These are phyloP conservation scores for Pristionchus entomophagus DNA, from an alignment of 2,888 invertebrate genomes.

Conservation along the genomic window DNA sequence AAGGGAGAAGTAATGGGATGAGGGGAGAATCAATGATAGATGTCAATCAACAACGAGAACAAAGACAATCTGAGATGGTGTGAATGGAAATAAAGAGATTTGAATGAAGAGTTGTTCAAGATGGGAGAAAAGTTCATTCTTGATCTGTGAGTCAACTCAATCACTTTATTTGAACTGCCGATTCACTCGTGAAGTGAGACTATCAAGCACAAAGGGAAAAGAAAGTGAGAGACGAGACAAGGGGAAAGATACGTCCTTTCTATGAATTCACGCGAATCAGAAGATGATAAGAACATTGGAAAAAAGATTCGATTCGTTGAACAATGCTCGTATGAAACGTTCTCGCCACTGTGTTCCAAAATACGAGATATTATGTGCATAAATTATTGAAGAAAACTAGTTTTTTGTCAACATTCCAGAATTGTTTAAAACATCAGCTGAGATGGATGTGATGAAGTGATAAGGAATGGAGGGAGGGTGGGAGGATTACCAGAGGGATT, in stretches of 20 bases:
- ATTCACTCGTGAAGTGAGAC: constrained; percentile 1
- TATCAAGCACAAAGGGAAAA: background rate
- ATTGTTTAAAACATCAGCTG: background rate
- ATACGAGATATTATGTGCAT: too few species aligned
- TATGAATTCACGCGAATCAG: background rate
- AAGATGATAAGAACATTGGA: too few species aligned
- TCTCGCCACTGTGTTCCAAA: background rate
- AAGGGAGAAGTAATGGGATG: background rate
- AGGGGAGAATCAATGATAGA: background rate
- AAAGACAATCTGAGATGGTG: background rate
- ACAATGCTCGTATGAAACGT: background rate
- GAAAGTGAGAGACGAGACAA: background rate
- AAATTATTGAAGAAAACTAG: too few species aligned
- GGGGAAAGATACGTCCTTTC: background rate
- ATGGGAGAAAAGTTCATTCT: background rate
- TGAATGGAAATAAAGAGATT: background rate
- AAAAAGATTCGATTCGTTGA: too few species aligned
- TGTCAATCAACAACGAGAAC: background rate
- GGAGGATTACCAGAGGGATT: background rate
- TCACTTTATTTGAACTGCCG: constrained; percentile 23
- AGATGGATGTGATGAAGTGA: background rate
- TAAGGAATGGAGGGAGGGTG: background rate
- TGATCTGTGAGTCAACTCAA: constrained; percentile 9
- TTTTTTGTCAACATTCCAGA: background rate
- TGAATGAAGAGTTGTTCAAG: background rate